These are phyloP conservation scores for Hydrocynus forskahlii DNA, from an alignment of 2,797 vertebrate genomes.

Conservation along the genomic window DNA sequence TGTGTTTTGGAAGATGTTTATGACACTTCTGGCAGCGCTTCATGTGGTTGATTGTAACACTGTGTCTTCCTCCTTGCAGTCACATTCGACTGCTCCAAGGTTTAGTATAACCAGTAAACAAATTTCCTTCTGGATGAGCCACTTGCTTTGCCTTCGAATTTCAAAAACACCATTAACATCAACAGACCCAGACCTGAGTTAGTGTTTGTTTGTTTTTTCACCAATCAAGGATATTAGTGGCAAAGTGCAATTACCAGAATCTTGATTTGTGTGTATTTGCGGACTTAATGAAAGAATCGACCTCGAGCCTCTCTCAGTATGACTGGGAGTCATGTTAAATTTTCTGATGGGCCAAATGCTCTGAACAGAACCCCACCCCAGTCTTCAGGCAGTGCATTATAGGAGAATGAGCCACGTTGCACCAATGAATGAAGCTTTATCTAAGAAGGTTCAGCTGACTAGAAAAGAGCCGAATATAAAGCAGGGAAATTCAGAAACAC, in stretches of 20 bases:
- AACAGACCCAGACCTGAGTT: not conserved
- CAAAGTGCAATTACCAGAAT: not conserved
- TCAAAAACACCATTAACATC: not conserved
- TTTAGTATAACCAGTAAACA: not conserved
- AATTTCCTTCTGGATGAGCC: not conserved
- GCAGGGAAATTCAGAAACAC: not conserved
- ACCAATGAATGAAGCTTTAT: not conserved
- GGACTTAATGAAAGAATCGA: not conserved
- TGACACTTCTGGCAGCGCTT: not conserved
- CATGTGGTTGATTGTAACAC: not conserved
- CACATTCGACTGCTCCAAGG: not conserved
- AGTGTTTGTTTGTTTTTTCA: not conserved
- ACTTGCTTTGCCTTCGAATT: not conserved
- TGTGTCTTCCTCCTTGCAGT: not conserved
- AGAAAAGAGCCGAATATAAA: not conserved
- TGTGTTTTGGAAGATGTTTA: slow-evolving; percentile 5
- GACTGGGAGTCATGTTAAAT: not conserved
- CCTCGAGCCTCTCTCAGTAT: not conserved
- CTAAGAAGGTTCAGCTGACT: not conserved
- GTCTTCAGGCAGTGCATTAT: not conserved
- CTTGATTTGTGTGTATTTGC: not conserved
- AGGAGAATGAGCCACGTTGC: not conserved
- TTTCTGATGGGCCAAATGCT: not conserved
- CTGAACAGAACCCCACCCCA: not conserved
- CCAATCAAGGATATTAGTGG: not conserved